Evolutionary conservation across 2,888 invertebrate genomes (phyloP).

Genomic region (Onthophagus sagittarius): DNA sequence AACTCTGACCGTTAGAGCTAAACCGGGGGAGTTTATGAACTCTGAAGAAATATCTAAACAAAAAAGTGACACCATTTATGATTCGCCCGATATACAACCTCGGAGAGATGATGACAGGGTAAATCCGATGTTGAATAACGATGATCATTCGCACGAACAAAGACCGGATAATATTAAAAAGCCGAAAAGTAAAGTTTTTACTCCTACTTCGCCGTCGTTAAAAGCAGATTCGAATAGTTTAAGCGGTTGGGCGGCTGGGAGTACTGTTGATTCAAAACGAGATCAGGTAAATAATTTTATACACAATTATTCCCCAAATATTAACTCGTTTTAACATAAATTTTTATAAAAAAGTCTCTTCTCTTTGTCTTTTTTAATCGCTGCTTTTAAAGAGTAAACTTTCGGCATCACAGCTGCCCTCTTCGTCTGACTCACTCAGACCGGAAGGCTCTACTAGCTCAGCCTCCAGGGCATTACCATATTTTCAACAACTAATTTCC

Average conservation of each 20-base stretch:
- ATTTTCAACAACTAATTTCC: constrained; percentile 65
- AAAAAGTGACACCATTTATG: constrained; percentile 36
- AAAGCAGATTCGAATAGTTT: constrained; percentile 36
- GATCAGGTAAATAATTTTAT: constrained; percentile 24
- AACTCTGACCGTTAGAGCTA: constrained; percentile 73
- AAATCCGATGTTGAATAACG: constrained; percentile 47
- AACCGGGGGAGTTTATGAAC: constrained; percentile 73
- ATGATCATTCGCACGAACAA: constrained; percentile 65
- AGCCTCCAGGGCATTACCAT: constrained; percentile 58
- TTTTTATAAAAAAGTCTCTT: background rate
- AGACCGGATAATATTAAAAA: constrained; percentile 50
- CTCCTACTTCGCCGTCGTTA: constrained; percentile 41
- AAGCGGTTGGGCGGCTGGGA: constrained; percentile 37
- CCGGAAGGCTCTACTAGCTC: constrained; percentile 50
- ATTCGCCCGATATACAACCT: constrained; percentile 38
- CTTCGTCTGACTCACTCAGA: constrained; percentile 41
- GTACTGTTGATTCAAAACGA: constrained; percentile 35
- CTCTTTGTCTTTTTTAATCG: constrained; percentile 28
- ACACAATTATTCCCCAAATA: background rate
- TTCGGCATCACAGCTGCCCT: constrained; percentile 42
- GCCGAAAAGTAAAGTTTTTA: constrained; percentile 38
- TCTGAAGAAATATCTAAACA: constrained; percentile 66
- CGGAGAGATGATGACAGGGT: constrained; percentile 39
- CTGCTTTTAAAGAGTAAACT: constrained; percentile 42
- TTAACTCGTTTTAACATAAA: background rate